Conservation (phyloP, 2,113 vertebrate species). For the Antigone vipio region DNA sequence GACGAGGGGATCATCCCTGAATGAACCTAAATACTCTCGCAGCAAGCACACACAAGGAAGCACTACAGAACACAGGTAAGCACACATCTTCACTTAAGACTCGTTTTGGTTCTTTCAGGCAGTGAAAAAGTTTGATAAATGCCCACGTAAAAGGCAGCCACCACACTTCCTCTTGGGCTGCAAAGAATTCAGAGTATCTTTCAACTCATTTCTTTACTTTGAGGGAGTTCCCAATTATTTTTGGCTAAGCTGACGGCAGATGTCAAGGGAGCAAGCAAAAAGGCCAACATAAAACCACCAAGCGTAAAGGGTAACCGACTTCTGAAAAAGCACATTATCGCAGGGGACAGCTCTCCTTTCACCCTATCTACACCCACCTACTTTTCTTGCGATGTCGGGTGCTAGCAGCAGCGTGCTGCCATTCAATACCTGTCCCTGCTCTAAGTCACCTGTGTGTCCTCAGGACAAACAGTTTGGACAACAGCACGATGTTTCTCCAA, state of each 20-base stretch:
- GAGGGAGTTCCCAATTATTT: slow-evolving; percentile 49
- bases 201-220: slow-evolving; percentile 36
- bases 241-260: slow-evolving; percentile 11
- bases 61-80: neutral
- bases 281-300: neutral
- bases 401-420: neutral
- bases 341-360: neutral
- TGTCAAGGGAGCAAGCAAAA: neutral
- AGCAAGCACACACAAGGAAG: neutral
- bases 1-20: neutral
- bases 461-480: neutral
- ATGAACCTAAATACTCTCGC: neutral
- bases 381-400: fast-evolving
- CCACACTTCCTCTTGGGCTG: neutral
- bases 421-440: neutral
- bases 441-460: neutral
- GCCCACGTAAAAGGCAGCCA: neutral
- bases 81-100: neutral
- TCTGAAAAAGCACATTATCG: neutral
- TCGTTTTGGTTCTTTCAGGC: neutral
- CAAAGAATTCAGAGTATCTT: neutral
- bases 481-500: neutral
- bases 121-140: neutral
- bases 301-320: neutral
- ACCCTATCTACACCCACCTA: neutral